Evolutionary conservation across 2,888 invertebrate genomes (phyloP).

Genomic region (Phanerotoma sp.): DNA sequence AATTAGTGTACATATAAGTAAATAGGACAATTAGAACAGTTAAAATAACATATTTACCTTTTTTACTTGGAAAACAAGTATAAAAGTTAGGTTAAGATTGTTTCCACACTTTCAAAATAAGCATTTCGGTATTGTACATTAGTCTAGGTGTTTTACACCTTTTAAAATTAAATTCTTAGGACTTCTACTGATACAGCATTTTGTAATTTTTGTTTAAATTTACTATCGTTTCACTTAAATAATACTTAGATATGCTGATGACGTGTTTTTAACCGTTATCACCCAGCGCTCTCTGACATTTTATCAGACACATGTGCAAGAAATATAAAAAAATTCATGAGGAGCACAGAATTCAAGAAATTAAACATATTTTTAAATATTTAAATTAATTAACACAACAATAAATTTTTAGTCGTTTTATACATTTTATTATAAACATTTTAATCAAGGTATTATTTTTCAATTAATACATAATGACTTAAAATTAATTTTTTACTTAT

Average conservation of each 20-base stretch:
- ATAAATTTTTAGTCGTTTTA: too few relatives aligned
- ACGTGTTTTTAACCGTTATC: constrained; percentile 43
- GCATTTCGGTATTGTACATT: constrained; percentile 26
- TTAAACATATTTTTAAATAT: too few relatives aligned
- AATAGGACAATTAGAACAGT: not conserved
- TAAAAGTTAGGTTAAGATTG: constrained; percentile 39
- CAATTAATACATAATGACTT: too few relatives aligned
- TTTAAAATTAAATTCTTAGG: not conserved
- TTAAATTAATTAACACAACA: too few relatives aligned
- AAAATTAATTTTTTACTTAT: too few relatives aligned
- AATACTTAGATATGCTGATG: constrained; percentile 36
- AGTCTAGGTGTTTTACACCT: constrained; percentile 1
- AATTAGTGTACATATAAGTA: not conserved
- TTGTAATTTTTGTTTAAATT: constrained; percentile 4
- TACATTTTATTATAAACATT: too few relatives aligned
- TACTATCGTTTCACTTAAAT: constrained; percentile 17
- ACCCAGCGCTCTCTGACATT: constrained; percentile 37
- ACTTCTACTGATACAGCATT: not conserved
- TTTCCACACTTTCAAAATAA: constrained; percentile 33
- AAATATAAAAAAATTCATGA: not conserved
- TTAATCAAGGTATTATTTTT: too few relatives aligned
- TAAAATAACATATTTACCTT: constrained; percentile 31
- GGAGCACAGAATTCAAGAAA: too few relatives aligned
- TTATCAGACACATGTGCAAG: not conserved
- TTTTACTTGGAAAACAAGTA: constrained; percentile 27